Base-by-base conservation (phyloP, 1,140 invertebrate genomes). In the Ptiloglossa arizonensis region DNA sequence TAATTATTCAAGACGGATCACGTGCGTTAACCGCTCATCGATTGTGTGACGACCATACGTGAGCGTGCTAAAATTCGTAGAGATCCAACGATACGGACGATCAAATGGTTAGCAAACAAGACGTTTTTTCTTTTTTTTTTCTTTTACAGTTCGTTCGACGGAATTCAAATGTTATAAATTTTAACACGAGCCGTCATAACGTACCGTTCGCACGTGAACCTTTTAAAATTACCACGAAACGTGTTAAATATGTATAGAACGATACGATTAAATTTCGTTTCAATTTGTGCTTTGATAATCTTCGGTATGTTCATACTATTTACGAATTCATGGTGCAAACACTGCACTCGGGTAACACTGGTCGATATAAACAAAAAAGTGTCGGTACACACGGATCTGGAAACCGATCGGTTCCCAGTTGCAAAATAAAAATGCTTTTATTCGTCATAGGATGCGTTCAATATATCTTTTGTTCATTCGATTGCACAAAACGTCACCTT, bases 1-100 rank as follows among this genome's bases (percentile, higher is more conserved):
- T 88, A 88, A 89, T 89, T 88, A 89, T 89, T 87, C 88, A 89
- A 81, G 86, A 85, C 87, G 82, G 72, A 88, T 85, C 75, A 79
- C 80, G 64, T 29, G 78, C 86, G 74, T 81, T 84, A 77, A 82
- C 74, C 79, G 69, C 67, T 46, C 70, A 38, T 57, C 77, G 85
- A 78, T 71, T 60, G 67, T 79, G 54, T 35, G 71, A 66, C 52
- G 56, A 77, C 57, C 44, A 41, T 56, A 71, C 46, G 52, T 54
- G 48, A 35, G 19, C 60, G 19, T n/a, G 66, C 59, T 75, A 50
- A 79, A 75, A 86, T 75, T 86, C 76, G 62, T 24, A 57, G 64
- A 62, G 38, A 46, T 80, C 70, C 68, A 69, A 52, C 52, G 72
- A 76, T 82, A 70, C 9, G 46, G 27, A 72, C 27, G 59, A 44